Conservation (phyloP, 1,140 invertebrate genomes). For the Saccostrea echinata region DNA sequence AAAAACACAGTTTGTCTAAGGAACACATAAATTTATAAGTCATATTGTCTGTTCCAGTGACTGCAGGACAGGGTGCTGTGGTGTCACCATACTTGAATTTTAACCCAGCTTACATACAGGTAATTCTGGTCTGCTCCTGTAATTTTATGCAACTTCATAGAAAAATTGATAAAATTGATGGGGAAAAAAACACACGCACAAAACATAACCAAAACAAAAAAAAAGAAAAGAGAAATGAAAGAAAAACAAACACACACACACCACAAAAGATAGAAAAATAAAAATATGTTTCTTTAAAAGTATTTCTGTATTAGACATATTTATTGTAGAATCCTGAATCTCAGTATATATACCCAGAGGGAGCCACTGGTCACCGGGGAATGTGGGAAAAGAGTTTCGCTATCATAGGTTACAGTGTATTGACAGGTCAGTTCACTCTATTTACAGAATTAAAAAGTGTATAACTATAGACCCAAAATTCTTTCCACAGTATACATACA, state of each 20-base stretch:
- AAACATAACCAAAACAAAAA: too few relatives aligned
- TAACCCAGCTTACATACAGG: conserved; percentile 90
- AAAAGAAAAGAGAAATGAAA: too few relatives aligned
- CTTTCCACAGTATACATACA: too few relatives aligned
- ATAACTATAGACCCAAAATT: too few relatives aligned
- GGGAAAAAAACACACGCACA: too few relatives aligned
- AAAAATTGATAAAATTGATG: too few relatives aligned
- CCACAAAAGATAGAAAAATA: too few relatives aligned
- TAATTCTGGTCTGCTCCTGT: conserved; percentile 79
- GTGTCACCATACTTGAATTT: conserved; percentile 95
- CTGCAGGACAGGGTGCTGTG: conserved; percentile 69
- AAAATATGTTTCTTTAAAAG: background rate
- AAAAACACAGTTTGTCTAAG: background rate
- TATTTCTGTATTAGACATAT: conserved; percentile 4
- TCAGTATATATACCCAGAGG: conserved; percentile 96
- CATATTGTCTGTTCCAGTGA: conserved; percentile 70
- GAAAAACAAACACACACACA: too few relatives aligned
- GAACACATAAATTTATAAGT: background rate
- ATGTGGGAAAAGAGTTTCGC: conserved; percentile 94
- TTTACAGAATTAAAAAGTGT: too few relatives aligned
- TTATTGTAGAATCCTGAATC: conserved; percentile 80
- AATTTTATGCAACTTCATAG: too few relatives aligned
- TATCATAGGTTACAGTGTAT: conserved; percentile 89
- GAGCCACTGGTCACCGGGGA: conserved; percentile 88
- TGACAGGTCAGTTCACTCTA: conserved; percentile 61